Evolutionary conservation across 2,113 vertebrate genomes (phyloP), one percentile per base, ranked within the genome.

Genomic region (Pandion haliaetus): DNA sequence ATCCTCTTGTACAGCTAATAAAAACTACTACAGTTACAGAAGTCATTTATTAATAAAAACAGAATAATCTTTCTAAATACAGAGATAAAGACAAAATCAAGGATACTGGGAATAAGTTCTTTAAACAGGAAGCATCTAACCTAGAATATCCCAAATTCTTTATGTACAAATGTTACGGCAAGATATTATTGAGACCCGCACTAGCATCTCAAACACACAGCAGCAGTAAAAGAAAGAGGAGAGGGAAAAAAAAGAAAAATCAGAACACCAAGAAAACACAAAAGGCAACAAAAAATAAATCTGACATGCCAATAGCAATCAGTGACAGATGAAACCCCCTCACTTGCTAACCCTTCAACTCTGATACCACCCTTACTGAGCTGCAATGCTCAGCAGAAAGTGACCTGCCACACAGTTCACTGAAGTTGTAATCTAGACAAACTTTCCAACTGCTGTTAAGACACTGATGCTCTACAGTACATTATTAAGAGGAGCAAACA

Each of bases 361-460:
- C 58, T 31, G 31, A 29, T 63, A 65, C 12, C 73, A 70, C 47
- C 81, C 87, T 95, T 83, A 77, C 90, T 28, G 79, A 97, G 77
- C 67, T 55, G 92, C 95, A 93, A 24, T 4, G 38, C 24, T 49
- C 25, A 50, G 86, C 93, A 81, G 69, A 69, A 79, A 92, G 95
- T 32, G 61, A 93, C 92, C 91, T 89, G 85, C 84, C 86, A 73
- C 23, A 52, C 45, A 82, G 80, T 62, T 96, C 96, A 82, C 94
- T 94, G 58, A 81, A 95, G 91, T 26, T 97, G 95, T 91, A 96
- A 93, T 88, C 67, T 42, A 86, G 93, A 95, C 44, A 58, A 69
- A 72, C 89, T 94, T 95, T 86, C 96, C 96, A 95, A 65, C 84
- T 72, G 82, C 73, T 77, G 70, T 91, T 86, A 93, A 93, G 81